Base-by-base conservation (phyloP, 2,888 invertebrate genomes). In the Tetragnatha montana region DNA sequence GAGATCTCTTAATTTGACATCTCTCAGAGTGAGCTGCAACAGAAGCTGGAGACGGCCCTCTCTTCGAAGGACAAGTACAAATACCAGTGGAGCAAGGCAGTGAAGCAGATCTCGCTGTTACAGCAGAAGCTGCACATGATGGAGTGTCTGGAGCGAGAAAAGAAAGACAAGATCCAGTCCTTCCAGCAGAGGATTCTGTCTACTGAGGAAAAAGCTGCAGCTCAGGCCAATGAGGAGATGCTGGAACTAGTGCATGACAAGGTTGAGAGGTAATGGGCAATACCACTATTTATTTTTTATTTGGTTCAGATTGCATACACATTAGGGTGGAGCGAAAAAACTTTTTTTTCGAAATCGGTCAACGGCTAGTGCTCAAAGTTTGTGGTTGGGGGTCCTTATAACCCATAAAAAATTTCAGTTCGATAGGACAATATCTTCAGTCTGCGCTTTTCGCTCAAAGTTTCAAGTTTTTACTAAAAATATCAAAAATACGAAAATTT, bases 31-130 rank as follows among this genome's bases (percentile, higher is more conserved):
- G 90, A 90, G 73, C 69, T 90, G 14, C 90, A 87, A 51, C 90
- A 93, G 19, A 93, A 93, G 89, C 91, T 94, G 19, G 94, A 94
- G 79, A 92, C 93, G 10, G 92, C 93, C 22, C 92, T 92, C 6
- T 93, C 93, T 91, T 93, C 94, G 6, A 94, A 94, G 92, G 92
- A 93, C 10, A 94, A 93, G 91, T 94, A 94, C 92, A 94, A 94
- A 91, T 93, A 94, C 91, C 94, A 94, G 92, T 94, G 93, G 93
- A 93, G 93, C 0, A 92, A 93, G 73, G 93, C 93, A 0, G 92
- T 94, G 74, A 93, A 93, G 89, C 94, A 94, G 90, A 92, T 94
- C 70, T 93, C 93, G 49, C 22, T 51, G 8, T 79, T 87, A 7
- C 90, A 90, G 71, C 90, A 90, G 60, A 87, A 84, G 49, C 75